Conservation (phyloP, 1,140 invertebrate genomes). For the Drosophila eugracilis region DNA sequence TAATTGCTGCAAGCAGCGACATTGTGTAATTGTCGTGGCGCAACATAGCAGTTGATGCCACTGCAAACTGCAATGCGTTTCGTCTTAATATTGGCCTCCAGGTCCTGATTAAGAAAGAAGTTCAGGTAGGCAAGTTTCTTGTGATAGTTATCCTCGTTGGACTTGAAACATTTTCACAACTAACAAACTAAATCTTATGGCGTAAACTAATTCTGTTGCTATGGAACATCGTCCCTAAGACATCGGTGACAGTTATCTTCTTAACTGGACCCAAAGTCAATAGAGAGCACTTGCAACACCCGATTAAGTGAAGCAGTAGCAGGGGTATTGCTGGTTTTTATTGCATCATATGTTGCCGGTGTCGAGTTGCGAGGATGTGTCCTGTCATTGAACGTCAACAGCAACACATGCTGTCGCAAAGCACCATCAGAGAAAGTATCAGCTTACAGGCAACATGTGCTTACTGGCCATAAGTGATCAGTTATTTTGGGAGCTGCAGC, state of each 20-base stretch:
- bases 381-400: slow-evolving; percentile 35
- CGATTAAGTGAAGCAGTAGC: slow-evolving; percentile 82
- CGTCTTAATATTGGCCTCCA: too few species aligned
- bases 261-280: too few species aligned
- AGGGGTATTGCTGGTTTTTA: slow-evolving; percentile 30
- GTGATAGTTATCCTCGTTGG: too few species aligned
- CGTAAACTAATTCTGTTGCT: too few species aligned
- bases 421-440: slow-evolving; percentile 69
- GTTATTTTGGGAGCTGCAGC: slow-evolving; percentile 16
- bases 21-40: slow-evolving; percentile 77
- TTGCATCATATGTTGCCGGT: slow-evolving; percentile 66
- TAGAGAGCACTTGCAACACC: slow-evolving; percentile 81
- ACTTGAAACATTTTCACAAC: too few species aligned
- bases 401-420: slow-evolving; percentile 55
- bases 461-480: slow-evolving; percentile 7
- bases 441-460: slow-evolving; percentile 55
- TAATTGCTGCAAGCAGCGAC: slow-evolving; percentile 67
- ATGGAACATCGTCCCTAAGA: too few species aligned
- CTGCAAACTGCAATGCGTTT: too few species aligned
- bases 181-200: too few species aligned
- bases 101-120: too few species aligned
- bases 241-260: too few species aligned
- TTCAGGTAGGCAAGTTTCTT: too few species aligned
- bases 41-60: too few species aligned
- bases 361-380: slow-evolving; percentile 60